These are phyloP conservation scores for Sebastolobus alascanus DNA, from an alignment of 2,797 vertebrate species.

Conservation along the genomic window DNA sequence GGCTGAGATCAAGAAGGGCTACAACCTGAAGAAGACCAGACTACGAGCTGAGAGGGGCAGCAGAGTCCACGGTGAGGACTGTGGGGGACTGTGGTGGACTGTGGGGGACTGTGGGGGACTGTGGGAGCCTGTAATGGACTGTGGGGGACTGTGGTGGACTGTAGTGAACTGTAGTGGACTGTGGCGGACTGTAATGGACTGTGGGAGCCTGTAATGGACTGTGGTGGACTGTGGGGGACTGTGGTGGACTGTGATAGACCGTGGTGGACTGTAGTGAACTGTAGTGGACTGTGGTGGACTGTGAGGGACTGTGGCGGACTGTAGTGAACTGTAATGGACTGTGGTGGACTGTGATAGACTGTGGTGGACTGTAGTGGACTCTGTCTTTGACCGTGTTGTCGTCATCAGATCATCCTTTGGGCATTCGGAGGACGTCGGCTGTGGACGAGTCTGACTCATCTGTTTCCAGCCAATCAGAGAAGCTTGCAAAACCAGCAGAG, in stretches of 20 bases:
- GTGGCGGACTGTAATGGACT: too few species aligned
- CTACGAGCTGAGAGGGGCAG: constrained; percentile 65
- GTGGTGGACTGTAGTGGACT: not conserved
- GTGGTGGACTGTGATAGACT: not conserved
- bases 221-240: too few species aligned
- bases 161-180: too few species aligned
- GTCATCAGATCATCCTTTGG: constrained; percentile 4
- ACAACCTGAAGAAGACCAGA: constrained; percentile 88
- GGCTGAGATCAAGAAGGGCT: constrained; percentile 90
- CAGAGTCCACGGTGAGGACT: constrained; percentile 78
- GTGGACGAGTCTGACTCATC: not conserved
- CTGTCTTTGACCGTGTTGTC: not conserved
- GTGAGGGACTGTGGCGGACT: not conserved
- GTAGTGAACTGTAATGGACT: not conserved
- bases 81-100: not conserved
- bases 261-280: not conserved
- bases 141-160: too few species aligned
- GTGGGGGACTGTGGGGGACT: too few species aligned
- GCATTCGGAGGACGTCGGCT: not conserved
- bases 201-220: too few species aligned
- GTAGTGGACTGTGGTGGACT: not conserved
- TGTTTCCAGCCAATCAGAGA: constrained; percentile 3
- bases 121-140: too few species aligned
- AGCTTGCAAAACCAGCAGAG: not conserved
- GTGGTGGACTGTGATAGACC: constrained; percentile 24